These are phyloP conservation scores for Spizaetus ornatus DNA, from an alignment of 2,113 vertebrate species.

Conservation along the genomic window DNA sequence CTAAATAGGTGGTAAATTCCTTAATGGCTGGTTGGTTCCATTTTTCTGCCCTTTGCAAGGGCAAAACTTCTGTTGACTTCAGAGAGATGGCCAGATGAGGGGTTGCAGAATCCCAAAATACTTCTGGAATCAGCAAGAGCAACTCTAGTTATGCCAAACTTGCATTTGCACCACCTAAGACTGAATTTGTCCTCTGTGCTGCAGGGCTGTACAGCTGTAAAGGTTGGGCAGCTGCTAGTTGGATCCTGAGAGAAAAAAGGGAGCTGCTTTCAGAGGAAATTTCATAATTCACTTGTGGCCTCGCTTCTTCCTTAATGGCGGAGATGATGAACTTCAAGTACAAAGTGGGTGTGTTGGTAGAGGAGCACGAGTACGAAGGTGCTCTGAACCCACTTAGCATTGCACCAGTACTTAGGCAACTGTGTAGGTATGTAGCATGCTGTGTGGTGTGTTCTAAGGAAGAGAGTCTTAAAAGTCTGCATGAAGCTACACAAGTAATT, in stretches of 20 bases:
- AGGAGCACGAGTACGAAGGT: neutral
- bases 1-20: neutral
- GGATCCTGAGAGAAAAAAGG: neutral
- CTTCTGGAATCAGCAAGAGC: neutral
- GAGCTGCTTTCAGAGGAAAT: neutral
- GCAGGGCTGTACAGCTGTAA: neutral
- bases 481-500: neutral
- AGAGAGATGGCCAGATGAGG: neutral
- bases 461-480: neutral
- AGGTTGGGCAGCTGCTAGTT: neutral
- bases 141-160: neutral
- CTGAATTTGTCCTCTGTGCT: neutral
- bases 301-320: neutral
- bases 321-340: neutral
- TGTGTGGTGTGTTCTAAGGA: neutral
- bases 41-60: neutral
- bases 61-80: neutral
- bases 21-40: neutral
- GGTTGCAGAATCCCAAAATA: neutral
- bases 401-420: accelerated
- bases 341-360: neutral
- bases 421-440: neutral
- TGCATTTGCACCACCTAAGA: neutral
- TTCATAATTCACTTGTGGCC: neutral
- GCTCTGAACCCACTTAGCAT: neutral